Base-by-base conservation (phyloP, 2,888 invertebrate genomes). In the Lasioglossum lativentre region DNA sequence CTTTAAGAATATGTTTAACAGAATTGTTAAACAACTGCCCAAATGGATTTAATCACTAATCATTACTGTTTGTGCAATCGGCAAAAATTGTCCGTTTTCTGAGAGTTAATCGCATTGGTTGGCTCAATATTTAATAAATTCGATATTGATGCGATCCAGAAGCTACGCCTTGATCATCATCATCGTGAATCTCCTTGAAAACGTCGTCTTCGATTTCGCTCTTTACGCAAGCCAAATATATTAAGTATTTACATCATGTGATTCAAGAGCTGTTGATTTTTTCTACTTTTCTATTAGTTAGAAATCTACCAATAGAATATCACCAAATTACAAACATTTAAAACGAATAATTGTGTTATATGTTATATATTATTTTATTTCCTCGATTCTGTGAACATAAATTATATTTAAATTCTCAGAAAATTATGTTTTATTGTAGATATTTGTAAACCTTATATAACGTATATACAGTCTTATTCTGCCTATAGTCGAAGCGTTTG, bases 141-240 rank as follows among this genome's bases (percentile, higher is more conserved):
- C 14, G 42, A 45, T 14, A 45, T 14, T 45, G 10, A n/a, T 56
- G 23, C 52, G 0, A 3, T 52, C 52, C 52, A 52, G 23, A 23
- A 52, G 8, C 3, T n/a, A 56, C n/a, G 56, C 56, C n/a, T 52
- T 23, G 52, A 52, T 12, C 56, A 56, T 56, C n/a, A 12, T n/a
- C 56, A n/a, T 56, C n/a, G 4, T 4, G 14, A 30, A 63, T 63
- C 59, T 63, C 16, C 56, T 4, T n/a, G 10, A 56, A 12, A 14
- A 19, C 30, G 63, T 63, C 63, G 63, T 63, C 34, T 63, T 63
- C 27, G 59, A 63, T 63, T 30, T 30, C 63, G 30, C 63, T 30
- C 63, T 30, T 6, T 1, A 42, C 71, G 71, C 59, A 68, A 66
- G 56, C n/a, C 52, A 83, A 84, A 85, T 80, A 76, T 75, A 86